phyloP scores from a whole-genome alignment of 2,113 vertebrate genomes.

The Oreochromis tanganicae region DNA sequence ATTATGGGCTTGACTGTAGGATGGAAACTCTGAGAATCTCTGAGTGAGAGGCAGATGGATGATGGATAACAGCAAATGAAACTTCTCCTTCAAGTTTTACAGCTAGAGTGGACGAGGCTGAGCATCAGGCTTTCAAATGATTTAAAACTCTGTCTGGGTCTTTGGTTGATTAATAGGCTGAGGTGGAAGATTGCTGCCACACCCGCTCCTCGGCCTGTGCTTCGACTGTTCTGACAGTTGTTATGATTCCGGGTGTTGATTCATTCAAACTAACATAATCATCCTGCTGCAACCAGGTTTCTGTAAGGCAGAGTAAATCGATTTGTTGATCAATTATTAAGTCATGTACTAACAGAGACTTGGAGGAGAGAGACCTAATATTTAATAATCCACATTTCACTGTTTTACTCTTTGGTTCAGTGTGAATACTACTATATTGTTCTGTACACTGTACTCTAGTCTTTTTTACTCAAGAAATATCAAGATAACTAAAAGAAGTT shows the following conservation, averaged over 20 bases:
- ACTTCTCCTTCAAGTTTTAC: no score
- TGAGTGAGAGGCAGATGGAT: no score
- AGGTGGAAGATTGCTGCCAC: not conserved
- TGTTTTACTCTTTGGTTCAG: not conserved
- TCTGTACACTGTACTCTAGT: not conserved
- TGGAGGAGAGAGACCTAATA: no score
- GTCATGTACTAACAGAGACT: not conserved
- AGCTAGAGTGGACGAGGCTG: not conserved
- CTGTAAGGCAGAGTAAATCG: fast-evolving
- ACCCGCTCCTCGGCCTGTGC: not conserved
- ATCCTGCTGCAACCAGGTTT: not conserved
- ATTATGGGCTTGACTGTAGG: no score
- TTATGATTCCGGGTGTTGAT: not conserved
- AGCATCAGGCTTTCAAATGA: not conserved
- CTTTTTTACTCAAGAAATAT: not conserved
- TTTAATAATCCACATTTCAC: not conserved
- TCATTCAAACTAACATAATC: not conserved
- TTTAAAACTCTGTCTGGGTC: not conserved
- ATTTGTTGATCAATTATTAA: not conserved
- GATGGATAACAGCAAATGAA: no score
- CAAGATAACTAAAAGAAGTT: not conserved
- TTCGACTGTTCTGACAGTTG: not conserved
- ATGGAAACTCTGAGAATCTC: no score
- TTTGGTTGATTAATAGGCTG: not conserved
- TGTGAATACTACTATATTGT: not conserved